Evolutionary conservation across 92 coral and sea anemone genomes (phyloP).

Genomic region (Anthopleura xanthogrammica): DNA sequence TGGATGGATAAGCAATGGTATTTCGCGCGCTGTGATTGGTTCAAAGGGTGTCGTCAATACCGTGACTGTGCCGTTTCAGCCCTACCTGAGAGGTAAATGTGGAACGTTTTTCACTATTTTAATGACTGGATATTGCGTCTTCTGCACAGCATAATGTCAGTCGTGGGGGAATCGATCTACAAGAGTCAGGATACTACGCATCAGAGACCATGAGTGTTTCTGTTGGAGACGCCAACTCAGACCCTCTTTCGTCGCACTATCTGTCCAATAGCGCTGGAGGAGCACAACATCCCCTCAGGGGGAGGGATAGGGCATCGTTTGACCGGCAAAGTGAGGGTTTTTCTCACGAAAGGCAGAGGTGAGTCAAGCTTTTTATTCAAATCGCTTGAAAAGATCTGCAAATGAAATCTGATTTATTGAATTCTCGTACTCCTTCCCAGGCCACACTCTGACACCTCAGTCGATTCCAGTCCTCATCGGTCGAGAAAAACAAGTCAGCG

Average conservation of each 20-base stretch:
- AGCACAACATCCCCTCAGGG: conserved; percentile 35
- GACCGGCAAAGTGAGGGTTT: conserved; percentile 25
- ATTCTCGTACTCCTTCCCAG: conserved; percentile 21
- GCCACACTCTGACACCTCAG: conserved; percentile 53
- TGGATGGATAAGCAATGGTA: no score
- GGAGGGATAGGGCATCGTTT: conserved; percentile 22
- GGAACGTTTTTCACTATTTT: background rate
- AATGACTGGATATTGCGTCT: background rate
- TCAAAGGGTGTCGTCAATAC: background rate
- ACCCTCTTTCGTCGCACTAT: conserved; percentile 71
- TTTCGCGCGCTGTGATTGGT: no score
- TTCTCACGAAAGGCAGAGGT: conserved; percentile 38
- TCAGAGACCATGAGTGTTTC: conserved; percentile 82
- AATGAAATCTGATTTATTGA: background rate
- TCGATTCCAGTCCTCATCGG: conserved; percentile 44
- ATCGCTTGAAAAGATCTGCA: background rate
- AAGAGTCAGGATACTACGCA: conserved; percentile 88
- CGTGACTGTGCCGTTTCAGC: no score
- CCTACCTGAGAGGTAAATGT: background rate
- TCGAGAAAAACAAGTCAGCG: conserved; percentile 70
- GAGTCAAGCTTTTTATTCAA: background rate
- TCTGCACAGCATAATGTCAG: conserved; percentile 37
- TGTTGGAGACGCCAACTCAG: conserved; percentile 56
- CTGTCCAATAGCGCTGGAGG: conserved; percentile 56
- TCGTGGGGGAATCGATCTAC: conserved; percentile 57